Base-by-base conservation (phyloP, 2,888 invertebrate species). In the Dendrolimus pini region DNA sequence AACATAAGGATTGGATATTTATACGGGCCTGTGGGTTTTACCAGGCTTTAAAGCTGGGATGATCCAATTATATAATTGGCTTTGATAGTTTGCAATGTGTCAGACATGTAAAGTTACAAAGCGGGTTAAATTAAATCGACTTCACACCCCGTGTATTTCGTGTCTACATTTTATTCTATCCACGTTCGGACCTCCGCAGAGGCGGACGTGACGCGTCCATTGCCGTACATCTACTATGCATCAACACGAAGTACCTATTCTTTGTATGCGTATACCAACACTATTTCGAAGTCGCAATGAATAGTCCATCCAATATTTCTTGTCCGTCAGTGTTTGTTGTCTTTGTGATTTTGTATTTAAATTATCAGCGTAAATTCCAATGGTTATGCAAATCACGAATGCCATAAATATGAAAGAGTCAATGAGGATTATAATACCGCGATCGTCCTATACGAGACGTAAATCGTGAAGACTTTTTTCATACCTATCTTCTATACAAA, bases 131-230 rank as follows among this genome's bases (percentile, higher is more conserved):
- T 75, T 75, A 66, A 60, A 68, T 18, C 61, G 66, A 71, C 68
- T 77, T 78, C 71, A 76, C 76, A 78, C 72, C 71, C 68, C 65
- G 67, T 59, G 57, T 30, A 30, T 30, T 30, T 30, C 30, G 30
- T 30, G 30, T 30, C 30, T 30, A 56, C 57, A 61, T 75, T 30
- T 68, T 77, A 87, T 86, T 83, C 86, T 60, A 59, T 66, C 60
- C 83, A 83, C 84, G 86, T 78, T 68, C 70, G 63, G 87, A 86
- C 86, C 87, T 85, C 85, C 85, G 63, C 71, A 63, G 74, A 72
- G 72, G 74, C 76, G 77, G 76, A 84, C 85, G 85, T 85, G 85
- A 83, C 77, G 71, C 68, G 71, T 73, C 71, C 70, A 71, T 72
- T 71, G 69, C 64, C 60, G 69, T 65, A 67, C 67, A 68, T 72